Percentiles rank a stretch among this genome's conserved stretches.
Evolutionary conservation across 2,888 invertebrate genomes (phyloP).

Genomic region (Pterobdella sp.): DNA sequence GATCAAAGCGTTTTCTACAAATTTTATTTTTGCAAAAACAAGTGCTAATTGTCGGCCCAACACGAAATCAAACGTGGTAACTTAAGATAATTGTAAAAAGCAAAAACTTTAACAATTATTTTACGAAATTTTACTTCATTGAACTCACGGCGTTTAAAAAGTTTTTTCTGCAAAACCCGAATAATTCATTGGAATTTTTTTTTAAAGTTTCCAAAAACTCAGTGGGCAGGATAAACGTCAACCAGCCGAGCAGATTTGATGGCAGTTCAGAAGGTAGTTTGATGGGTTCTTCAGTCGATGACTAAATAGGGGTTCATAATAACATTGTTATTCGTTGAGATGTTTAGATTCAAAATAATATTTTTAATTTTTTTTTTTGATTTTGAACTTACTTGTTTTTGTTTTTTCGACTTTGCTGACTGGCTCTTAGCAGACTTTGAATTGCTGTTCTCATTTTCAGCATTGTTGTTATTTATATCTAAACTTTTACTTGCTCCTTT

Average conservation of each 20-base stretch:
- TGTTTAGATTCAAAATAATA: background rate
- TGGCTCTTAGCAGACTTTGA: constrained; percentile 3
- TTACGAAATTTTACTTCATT: background rate
- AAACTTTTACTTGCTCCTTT: background rate
- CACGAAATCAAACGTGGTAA: too few species aligned
- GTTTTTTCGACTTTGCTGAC: background rate
- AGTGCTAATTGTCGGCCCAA: too few species aligned
- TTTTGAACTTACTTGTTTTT: background rate
- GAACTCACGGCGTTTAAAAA: constrained; percentile 3
- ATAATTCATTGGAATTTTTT: background rate
- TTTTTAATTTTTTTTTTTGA: background rate
- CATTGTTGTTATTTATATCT: background rate
- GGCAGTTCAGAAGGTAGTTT: background rate
- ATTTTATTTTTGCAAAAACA: too few species aligned
- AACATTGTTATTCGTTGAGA: background rate
- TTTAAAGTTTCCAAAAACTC: background rate
- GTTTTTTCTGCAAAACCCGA: background rate
- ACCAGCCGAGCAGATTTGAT: constrained; percentile 2
- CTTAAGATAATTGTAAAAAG: background rate
- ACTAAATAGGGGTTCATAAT: background rate
- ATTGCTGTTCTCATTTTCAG: constrained; percentile 37
- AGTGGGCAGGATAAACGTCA: background rate
- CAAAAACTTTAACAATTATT: background rate
- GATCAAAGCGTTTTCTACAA: too few species aligned
- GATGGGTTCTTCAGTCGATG: background rate